Conservation (phyloP, 2,797 vertebrate species). For the Semaprochilodus insignis region DNA sequence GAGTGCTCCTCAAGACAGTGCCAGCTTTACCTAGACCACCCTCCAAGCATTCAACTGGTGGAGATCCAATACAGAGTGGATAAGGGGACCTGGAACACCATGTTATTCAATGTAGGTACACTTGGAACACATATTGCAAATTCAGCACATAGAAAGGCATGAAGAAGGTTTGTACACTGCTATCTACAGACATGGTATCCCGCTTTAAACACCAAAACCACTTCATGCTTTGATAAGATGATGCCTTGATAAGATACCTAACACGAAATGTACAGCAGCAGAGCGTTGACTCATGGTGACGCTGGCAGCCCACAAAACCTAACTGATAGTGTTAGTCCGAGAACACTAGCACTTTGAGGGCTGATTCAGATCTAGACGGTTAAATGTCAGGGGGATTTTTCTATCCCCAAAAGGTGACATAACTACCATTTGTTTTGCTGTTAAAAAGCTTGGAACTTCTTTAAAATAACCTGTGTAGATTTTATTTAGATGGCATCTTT, state of each 20-base stretch:
- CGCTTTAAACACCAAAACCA: slow-evolving; percentile 1
- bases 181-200: background rate
- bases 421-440: slow-evolving; percentile 11
- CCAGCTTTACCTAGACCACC: slow-evolving; percentile 64
- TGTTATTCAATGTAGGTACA: slow-evolving; percentile 43
- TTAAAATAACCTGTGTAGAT: too few relatives aligned
- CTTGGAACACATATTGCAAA: background rate
- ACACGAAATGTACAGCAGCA: slow-evolving; percentile 11
- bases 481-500: background rate
- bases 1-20: slow-evolving; percentile 74
- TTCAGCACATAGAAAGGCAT: background rate
- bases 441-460: background rate
- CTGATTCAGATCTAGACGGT: slow-evolving; percentile 55
- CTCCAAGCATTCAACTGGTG: slow-evolving; percentile 57
- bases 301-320: slow-evolving; percentile 46
- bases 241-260: slow-evolving; percentile 19
- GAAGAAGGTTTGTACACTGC: background rate
- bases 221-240: slow-evolving; percentile 11
- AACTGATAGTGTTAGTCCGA: slow-evolving; percentile 31
- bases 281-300: slow-evolving; percentile 18
- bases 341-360: slow-evolving; percentile 31
- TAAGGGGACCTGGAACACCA: slow-evolving; percentile 16
- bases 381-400: slow-evolving; percentile 54
- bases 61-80: slow-evolving; percentile 76
- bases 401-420: slow-evolving; percentile 14